Evolutionary conservation across 2,888 invertebrate genomes (phyloP).

Genomic region (Mactromeris polynyma): DNA sequence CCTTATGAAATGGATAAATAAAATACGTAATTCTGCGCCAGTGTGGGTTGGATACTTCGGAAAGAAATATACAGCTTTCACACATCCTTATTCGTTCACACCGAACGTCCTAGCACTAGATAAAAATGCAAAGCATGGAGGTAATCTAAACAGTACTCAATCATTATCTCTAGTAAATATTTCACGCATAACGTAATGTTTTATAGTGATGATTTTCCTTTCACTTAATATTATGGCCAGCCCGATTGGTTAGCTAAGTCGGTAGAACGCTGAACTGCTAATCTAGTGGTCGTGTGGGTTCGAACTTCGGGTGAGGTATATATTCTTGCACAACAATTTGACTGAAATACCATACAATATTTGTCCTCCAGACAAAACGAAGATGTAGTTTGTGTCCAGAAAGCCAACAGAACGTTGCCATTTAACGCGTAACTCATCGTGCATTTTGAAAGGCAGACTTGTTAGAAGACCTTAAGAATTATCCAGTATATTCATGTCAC

Average conservation of each 20-base stretch:
- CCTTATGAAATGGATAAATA: conserved; percentile 18
- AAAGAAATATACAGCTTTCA: neutral
- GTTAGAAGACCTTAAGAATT: too few species aligned
- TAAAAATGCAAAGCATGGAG: neutral
- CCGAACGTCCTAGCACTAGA: neutral
- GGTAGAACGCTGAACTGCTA: neutral
- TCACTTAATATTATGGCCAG: neutral
- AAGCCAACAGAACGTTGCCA: too few species aligned
- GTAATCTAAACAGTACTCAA: neutral
- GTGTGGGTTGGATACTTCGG: conserved; percentile 24
- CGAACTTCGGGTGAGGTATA: neutral
- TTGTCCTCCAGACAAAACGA: too few species aligned
- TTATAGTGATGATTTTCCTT: neutral
- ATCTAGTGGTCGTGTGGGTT: neutral
- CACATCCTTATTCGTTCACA: neutral
- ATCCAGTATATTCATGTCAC: too few species aligned
- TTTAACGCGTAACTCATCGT: too few species aligned
- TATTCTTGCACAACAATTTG: neutral
- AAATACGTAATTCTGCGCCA: neutral
- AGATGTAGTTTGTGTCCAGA: too few species aligned
- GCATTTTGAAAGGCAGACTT: too few species aligned
- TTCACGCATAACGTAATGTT: too few species aligned
- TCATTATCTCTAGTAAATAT: neutral
- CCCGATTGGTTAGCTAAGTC: neutral
- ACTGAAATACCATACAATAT: too few species aligned